Conservation (phyloP, 2,888 invertebrate genomes). For the Portevinia maculata region DNA sequence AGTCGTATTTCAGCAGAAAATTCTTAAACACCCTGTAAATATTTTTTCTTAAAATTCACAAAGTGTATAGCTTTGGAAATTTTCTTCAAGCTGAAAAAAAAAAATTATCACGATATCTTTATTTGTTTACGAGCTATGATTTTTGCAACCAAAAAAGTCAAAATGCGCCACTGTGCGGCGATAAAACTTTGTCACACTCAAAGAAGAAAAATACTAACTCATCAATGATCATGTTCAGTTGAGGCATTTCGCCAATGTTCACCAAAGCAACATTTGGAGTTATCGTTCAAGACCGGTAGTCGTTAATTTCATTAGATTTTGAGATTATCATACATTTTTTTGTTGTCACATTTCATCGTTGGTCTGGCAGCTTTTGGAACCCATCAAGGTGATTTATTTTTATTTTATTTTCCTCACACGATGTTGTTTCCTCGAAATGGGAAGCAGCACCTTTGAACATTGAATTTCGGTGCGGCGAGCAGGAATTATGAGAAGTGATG, state of each 20-base stretch:
- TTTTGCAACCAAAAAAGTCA: no score
- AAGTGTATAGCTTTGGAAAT: no score
- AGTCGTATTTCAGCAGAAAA: no score
- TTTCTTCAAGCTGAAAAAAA: no score
- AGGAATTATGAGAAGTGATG: constrained; percentile 62
- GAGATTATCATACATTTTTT: constrained; percentile 50
- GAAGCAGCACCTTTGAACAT: constrained; percentile 67
- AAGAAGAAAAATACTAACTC: constrained; percentile 44
- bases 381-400: constrained; percentile 70
- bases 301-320: constrained; percentile 69
- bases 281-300: constrained; percentile 72
- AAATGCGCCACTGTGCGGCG: no score
- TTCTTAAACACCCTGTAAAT: no score
- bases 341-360: constrained; percentile 40
- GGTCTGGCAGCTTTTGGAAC: constrained; percentile 35
- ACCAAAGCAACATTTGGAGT: constrained; percentile 51
- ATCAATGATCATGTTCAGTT: constrained; percentile 51
- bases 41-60: no score
- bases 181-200: constrained; percentile 58
- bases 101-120: no score
- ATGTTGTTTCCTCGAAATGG: constrained; percentile 59
- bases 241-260: constrained; percentile 41
- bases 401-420: constrained; percentile 44
- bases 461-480: constrained; percentile 37
- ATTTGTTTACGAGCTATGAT: no score